Evolutionary conservation across 2,797 vertebrate genomes (phyloP).

Genomic region (Tarsius wallacei): DNA sequence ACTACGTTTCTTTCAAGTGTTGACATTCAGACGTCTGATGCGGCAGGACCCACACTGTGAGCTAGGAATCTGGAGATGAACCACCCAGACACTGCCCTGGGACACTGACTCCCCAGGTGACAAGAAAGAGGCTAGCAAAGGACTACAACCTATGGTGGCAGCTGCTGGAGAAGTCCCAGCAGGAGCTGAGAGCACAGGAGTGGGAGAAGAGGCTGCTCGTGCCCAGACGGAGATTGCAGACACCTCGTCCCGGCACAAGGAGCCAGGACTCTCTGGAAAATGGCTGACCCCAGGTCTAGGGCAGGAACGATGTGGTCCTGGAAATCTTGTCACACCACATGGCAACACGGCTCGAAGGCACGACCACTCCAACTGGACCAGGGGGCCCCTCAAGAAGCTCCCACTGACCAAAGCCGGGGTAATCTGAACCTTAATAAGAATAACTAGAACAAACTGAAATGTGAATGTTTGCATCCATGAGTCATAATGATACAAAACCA

Average conservation of each 20-base stretch:
- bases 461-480: not conserved
- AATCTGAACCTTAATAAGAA: not conserved
- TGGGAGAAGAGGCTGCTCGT: not conserved
- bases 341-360: not conserved
- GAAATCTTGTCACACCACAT: not conserved
- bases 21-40: not conserved
- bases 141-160: rapidly evolving
- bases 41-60: rapidly evolving
- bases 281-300: not conserved
- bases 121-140: not conserved
- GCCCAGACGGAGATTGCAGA: not conserved
- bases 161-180: not conserved
- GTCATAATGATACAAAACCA: not conserved
- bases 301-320: not conserved
- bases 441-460: not conserved
- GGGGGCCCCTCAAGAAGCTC: not conserved
- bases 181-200: not conserved
- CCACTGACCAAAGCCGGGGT: not conserved
- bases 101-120: not conserved
- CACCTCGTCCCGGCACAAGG: not conserved
- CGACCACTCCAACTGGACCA: not conserved
- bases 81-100: rapidly evolving
- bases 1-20: not conserved
- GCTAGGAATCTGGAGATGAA: not conserved
- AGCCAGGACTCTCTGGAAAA: not conserved